These are phyloP conservation scores for Cotesia typhae DNA, from an alignment of 1,140 invertebrate genomes.

Conservation along the genomic window DNA sequence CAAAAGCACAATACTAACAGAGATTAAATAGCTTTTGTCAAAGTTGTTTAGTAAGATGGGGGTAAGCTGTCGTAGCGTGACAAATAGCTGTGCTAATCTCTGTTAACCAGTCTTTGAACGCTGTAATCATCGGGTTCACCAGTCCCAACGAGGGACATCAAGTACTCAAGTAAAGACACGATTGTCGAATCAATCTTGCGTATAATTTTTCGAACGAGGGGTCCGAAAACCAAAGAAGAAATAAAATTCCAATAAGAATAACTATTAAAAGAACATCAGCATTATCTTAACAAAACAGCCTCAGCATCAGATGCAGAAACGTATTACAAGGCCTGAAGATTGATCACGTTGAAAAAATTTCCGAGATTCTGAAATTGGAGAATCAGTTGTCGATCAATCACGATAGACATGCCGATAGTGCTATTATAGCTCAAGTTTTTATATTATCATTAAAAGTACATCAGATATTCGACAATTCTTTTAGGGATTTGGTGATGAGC, in stretches of 20 bases:
- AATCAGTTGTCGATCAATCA: slow-evolving; percentile 60
- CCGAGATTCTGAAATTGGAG: slow-evolving; percentile 50
- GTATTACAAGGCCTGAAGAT: slow-evolving; percentile 38
- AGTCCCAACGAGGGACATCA: slow-evolving; percentile 52
- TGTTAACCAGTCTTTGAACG: slow-evolving; percentile 60
- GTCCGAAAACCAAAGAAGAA: neutral
- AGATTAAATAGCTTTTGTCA: neutral
- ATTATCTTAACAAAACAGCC: neutral
- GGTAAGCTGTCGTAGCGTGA: slow-evolving; percentile 59
- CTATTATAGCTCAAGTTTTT: slow-evolving; percentile 41
- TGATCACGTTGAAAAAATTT: slow-evolving; percentile 48
- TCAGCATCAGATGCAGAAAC: slow-evolving; percentile 2
- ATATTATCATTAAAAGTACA: slow-evolving; percentile 63
- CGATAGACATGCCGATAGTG: slow-evolving; percentile 3
- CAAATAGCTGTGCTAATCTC: slow-evolving; percentile 62
- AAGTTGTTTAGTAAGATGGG: slow-evolving; percentile 29
- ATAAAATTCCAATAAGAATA: neutral
- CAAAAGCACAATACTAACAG: neutral
- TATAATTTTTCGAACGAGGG: neutral
- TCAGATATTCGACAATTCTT: slow-evolving; percentile 49
- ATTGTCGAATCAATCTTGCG: slow-evolving; percentile 5
- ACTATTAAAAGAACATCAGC: neutral
- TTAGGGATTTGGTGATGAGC: slow-evolving; percentile 42
- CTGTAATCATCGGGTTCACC: slow-evolving; percentile 50
- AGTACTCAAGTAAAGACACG: slow-evolving; percentile 22